These are phyloP conservation scores for Sturmia bella DNA, from an alignment of 2,888 invertebrate genomes.

Conservation along the genomic window DNA sequence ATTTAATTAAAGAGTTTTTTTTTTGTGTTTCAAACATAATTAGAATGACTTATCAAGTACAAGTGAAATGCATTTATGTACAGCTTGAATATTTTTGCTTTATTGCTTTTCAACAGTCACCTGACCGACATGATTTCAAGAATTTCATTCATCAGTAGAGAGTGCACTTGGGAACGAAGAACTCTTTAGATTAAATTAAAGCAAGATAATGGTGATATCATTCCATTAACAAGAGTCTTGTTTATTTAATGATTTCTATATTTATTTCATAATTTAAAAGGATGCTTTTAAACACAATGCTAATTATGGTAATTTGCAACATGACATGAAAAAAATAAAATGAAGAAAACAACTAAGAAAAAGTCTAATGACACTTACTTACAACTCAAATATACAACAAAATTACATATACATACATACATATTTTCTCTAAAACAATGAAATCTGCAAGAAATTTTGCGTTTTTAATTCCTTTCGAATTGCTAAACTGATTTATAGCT, in stretches of 20 bases:
- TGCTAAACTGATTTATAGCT: neutral
- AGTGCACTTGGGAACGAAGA: neutral
- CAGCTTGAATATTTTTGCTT: neutral
- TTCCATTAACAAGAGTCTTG: constrained; percentile 60
- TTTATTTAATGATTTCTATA: constrained; percentile 55
- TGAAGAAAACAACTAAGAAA: neutral
- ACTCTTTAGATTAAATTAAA: constrained; percentile 14
- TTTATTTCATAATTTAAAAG: constrained; percentile 12
- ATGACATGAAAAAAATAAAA: neutral
- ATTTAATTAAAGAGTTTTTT: no score
- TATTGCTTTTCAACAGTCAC: constrained; percentile 5
- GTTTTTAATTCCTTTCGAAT: no score
- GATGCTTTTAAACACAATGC: constrained; percentile 12
- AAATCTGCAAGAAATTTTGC: no score
- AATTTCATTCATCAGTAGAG: neutral
- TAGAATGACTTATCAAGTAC: constrained; percentile 33
- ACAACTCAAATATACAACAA: no score
- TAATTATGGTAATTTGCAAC: constrained; percentile 43
- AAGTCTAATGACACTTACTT: neutral
- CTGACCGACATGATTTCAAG: neutral
- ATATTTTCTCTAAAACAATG: no score
- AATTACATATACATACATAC: no score
- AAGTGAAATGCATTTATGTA: constrained; percentile 32
- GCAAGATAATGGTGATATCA: constrained; percentile 47
- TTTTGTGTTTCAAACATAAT: constrained; percentile 5